A percentile compares a stretch with the other conserved stretches of the same genome.
Conservation (phyloP, 2,113 vertebrate genomes). For the Kryptolebias marmoratus region DNA sequence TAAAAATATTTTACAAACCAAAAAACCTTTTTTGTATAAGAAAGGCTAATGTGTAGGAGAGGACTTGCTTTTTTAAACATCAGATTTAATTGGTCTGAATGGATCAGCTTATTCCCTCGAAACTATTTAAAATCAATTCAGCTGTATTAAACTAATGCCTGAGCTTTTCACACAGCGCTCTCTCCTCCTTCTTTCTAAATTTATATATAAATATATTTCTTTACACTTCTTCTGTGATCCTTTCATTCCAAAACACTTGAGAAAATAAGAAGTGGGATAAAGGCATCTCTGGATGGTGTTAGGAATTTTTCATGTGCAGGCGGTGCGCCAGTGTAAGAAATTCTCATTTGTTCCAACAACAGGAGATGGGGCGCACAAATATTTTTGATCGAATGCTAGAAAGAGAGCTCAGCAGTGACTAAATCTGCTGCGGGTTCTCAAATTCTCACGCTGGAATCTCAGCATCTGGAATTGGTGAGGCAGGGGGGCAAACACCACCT, state of each 20-base stretch:
- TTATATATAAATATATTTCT: conserved; percentile 8
- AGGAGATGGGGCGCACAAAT: conserved; percentile 47
- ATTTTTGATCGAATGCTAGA: conserved; percentile 60
- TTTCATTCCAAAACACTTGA: conserved; percentile 36
- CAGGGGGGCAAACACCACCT: conserved; percentile 30
- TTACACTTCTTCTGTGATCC: conserved; percentile 33
- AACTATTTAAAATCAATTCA: conserved; percentile 61
- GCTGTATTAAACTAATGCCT: conserved; percentile 40
- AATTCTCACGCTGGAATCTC: conserved; percentile 61
- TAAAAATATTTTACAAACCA: no score
- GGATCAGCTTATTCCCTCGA: conserved; percentile 33
- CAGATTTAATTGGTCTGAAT: conserved; percentile 45
- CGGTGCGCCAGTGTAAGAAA: conserved; percentile 24
- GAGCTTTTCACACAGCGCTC: conserved; percentile 19
- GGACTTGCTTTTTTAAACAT: conserved; percentile 17
- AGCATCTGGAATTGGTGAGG: conserved; percentile 56
- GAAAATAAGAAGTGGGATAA: conserved; percentile 35
- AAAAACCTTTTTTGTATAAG: no score
- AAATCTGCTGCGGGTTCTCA: conserved; percentile 62
- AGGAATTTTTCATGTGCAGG: conserved; percentile 23
- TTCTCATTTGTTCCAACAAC: conserved; percentile 65
- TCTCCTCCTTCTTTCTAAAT: conserved; percentile 25
- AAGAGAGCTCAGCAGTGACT: conserved; percentile 59
- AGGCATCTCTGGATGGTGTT: conserved; percentile 25
- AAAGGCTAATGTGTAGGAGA: neutral